Evolutionary conservation across 2,113 vertebrate genomes (phyloP).

Genomic region (Malurus elegans): DNA sequence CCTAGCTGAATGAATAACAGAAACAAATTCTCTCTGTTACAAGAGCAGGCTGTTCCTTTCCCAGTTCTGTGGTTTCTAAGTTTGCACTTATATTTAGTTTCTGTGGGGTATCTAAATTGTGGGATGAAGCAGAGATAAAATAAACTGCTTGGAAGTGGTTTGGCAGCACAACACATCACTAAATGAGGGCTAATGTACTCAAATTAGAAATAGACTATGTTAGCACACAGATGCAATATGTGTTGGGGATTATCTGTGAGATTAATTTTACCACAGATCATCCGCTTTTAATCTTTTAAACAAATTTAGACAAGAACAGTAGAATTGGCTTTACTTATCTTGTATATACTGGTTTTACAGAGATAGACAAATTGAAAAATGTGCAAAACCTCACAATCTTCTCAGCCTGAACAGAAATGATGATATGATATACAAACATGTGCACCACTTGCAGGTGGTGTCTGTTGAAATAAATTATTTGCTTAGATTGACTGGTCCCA

Average conservation of each 20-base stretch:
- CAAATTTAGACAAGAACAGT: not conserved
- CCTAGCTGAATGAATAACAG: not conserved
- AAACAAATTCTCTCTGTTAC: not conserved
- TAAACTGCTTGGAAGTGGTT: not conserved
- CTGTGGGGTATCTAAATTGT: not conserved
- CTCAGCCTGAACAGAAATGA: not conserved
- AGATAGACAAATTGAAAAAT: not conserved
- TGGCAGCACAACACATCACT: not conserved
- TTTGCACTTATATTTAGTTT: not conserved
- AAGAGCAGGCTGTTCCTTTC: not conserved
- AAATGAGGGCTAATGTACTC: slow-evolving; percentile 28
- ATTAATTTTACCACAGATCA: not conserved
- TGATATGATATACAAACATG: not conserved
- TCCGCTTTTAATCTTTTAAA: not conserved
- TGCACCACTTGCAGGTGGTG: not conserved
- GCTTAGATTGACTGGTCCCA: not conserved
- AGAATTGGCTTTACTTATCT: not conserved
- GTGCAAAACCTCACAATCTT: not conserved
- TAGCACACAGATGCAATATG: slow-evolving; percentile 1
- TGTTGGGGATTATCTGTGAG: not conserved
- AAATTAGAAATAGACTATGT: not conserved
- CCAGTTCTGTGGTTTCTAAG: not conserved
- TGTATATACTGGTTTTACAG: not conserved
- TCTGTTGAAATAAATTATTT: not conserved
- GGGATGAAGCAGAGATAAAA: slow-evolving; percentile 7